These are phyloP conservation scores for Melanostoma mellinum DNA, from an alignment of 2,888 invertebrate genomes.

Conservation along the genomic window DNA sequence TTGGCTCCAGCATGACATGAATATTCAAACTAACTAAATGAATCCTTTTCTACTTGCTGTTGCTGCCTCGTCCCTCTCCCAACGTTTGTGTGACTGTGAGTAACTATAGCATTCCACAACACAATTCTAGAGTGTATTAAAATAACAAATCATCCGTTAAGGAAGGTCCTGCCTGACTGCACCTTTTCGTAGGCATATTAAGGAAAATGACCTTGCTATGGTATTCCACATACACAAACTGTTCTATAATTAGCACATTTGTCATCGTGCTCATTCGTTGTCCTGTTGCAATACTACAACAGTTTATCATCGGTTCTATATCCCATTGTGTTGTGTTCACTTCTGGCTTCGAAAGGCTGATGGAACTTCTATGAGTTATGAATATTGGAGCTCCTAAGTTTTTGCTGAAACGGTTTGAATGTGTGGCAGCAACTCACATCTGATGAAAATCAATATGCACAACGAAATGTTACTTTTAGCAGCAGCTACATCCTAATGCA, in stretches of 20 bases:
- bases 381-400: conserved; percentile 54
- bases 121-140: conserved; percentile 18
- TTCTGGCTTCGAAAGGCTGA: conserved; percentile 25
- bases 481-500: conserved; percentile 46
- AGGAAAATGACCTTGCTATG: conserved; percentile 36
- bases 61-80: conserved; percentile 15
- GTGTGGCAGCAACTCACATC: conserved; percentile 37
- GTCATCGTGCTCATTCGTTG: conserved; percentile 43
- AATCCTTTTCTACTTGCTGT: conserved; percentile 44
- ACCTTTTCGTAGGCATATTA: conserved; percentile 1
- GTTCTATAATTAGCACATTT: conserved; percentile 57
- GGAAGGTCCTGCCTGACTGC: conserved; percentile 41
- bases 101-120: conserved; percentile 36
- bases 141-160: conserved; percentile 51
- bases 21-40: conserved; percentile 49
- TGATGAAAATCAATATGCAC: conserved; percentile 62
- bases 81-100: background rate
- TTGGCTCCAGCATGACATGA: conserved; percentile 38
- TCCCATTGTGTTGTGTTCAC: conserved; percentile 4
- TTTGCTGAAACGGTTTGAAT: conserved; percentile 11
- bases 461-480: conserved; percentile 59
- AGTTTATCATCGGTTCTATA: conserved; percentile 38
- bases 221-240: background rate
- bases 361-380: conserved; percentile 53
- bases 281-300: conserved; percentile 18